These are phyloP conservation scores for Pammene aurita DNA, from an alignment of 2,888 invertebrate species.

Conservation along the genomic window DNA sequence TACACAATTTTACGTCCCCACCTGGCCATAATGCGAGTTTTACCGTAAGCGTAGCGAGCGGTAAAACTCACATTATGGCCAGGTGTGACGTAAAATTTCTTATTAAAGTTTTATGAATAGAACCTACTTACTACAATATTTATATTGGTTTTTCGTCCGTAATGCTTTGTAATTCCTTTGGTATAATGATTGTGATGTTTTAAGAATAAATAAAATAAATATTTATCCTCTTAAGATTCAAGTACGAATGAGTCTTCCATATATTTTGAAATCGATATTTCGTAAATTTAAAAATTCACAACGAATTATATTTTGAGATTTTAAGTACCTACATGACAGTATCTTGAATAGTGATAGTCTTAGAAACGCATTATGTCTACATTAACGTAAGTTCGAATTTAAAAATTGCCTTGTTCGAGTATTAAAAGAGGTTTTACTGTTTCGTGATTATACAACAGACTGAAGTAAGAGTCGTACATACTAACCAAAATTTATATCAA, in stretches of 20 bases:
- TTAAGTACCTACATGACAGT: conserved; percentile 49
- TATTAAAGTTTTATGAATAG: not conserved
- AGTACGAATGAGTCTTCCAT: not conserved
- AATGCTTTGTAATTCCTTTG: not conserved
- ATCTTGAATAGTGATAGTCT: conserved; percentile 39
- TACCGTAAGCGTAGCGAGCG: no score
- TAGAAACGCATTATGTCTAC: conserved; percentile 6
- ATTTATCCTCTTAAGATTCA: not conserved
- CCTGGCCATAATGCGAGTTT: no score
- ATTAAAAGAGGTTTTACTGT: conserved; percentile 21
- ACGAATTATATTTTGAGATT: conserved; percentile 33
- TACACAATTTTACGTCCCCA: no score
- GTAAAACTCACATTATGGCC: no score
- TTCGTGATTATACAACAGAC: conserved; percentile 31
- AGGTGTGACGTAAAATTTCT: no score
- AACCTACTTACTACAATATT: not conserved
- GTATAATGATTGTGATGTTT: conserved; percentile 1
- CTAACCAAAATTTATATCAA: conserved; percentile 19
- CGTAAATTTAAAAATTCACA: conserved; percentile 8
- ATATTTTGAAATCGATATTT: conserved; percentile 4
- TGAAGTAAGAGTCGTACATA: conserved; percentile 36
- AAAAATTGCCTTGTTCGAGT: conserved; percentile 10
- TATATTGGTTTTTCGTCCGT: not conserved
- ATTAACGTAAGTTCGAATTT: conserved; percentile 23
- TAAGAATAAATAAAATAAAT: not conserved